These are phyloP conservation scores for Nothoprocta perdicaria DNA, from an alignment of 2,113 vertebrate genomes.

Conservation along the genomic window DNA sequence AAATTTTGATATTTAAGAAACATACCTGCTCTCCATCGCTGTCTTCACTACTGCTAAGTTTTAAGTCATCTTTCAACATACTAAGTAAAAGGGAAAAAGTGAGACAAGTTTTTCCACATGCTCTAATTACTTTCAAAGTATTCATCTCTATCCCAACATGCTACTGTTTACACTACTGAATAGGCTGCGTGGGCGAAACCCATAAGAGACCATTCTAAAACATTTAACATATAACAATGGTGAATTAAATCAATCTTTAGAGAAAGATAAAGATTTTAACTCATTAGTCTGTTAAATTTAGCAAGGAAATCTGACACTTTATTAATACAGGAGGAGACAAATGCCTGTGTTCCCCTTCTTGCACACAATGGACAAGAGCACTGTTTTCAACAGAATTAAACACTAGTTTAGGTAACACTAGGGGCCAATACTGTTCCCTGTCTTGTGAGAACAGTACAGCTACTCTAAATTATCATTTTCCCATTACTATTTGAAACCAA, in stretches of 20 bases:
- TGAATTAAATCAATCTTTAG: background rate
- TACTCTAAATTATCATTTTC: background rate
- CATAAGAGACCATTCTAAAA: background rate
- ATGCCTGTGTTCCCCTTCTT: background rate
- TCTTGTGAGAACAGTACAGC: background rate
- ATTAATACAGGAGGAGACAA: background rate
- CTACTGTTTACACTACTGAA: conserved; percentile 12
- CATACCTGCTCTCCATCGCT: conserved; percentile 93
- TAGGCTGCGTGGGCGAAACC: background rate
- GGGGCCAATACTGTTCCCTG: background rate
- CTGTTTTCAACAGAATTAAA: background rate
- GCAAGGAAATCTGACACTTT: background rate
- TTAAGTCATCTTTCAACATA: conserved; percentile 95
- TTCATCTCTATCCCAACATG: background rate
- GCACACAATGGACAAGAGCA: background rate
- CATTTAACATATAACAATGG: background rate
- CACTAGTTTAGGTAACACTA: background rate
- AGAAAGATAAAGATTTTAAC: background rate
- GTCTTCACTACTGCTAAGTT: conserved; percentile 97
- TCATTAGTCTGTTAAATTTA: background rate
- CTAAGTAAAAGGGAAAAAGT: conserved; percentile 75
- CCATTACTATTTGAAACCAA: background rate
- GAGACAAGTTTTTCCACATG: conserved; percentile 50
- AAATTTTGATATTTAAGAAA: background rate
- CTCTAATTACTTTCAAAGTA: conserved; percentile 21